These are phyloP conservation scores for Apoda limacodes DNA, from an alignment of 2,888 invertebrate species.

Conservation along the genomic window DNA sequence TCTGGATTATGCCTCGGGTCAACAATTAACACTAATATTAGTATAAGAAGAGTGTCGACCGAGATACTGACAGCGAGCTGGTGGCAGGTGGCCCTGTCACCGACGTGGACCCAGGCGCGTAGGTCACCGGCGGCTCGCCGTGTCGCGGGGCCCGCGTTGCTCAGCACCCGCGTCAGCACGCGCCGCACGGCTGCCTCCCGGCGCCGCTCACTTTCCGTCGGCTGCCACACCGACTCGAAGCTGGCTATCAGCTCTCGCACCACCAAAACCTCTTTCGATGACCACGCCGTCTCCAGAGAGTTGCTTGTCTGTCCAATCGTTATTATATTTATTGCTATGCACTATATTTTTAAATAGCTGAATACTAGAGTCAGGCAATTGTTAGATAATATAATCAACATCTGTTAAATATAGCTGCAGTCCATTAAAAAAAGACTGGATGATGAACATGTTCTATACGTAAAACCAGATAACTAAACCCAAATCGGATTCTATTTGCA, in stretches of 20 bases:
- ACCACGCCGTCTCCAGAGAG: slow-evolving; percentile 69
- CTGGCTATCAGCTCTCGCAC: slow-evolving; percentile 81
- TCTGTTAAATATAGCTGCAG: too few relatives aligned
- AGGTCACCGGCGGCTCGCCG: slow-evolving; percentile 82
- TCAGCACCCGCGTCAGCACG: slow-evolving; percentile 78
- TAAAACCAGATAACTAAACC: too few relatives aligned
- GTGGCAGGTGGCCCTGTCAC: slow-evolving; percentile 63
- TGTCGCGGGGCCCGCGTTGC: slow-evolving; percentile 67
- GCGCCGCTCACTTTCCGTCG: slow-evolving; percentile 79
- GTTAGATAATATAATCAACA: too few relatives aligned
- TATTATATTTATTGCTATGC: too few relatives aligned
- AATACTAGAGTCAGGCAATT: too few relatives aligned
- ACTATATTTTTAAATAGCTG: too few relatives aligned
- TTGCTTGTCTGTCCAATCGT: slow-evolving; percentile 50
- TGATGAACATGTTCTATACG: too few relatives aligned
- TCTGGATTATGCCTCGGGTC: too few relatives aligned
- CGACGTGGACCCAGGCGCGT: slow-evolving; percentile 82
- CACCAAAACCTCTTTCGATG: slow-evolving; percentile 78
- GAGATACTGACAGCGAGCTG: slow-evolving; percentile 74
- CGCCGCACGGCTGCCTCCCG: slow-evolving; percentile 81
- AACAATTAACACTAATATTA: too few relatives aligned
- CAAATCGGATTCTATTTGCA: too few relatives aligned
- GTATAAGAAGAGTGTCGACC: too few relatives aligned
- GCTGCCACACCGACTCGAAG: slow-evolving; percentile 83
- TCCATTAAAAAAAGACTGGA: too few relatives aligned